phyloP scores from a whole-genome alignment of 37 sponge, comb jelly and placozoan species.

The Hormiphora californensis region DNA sequence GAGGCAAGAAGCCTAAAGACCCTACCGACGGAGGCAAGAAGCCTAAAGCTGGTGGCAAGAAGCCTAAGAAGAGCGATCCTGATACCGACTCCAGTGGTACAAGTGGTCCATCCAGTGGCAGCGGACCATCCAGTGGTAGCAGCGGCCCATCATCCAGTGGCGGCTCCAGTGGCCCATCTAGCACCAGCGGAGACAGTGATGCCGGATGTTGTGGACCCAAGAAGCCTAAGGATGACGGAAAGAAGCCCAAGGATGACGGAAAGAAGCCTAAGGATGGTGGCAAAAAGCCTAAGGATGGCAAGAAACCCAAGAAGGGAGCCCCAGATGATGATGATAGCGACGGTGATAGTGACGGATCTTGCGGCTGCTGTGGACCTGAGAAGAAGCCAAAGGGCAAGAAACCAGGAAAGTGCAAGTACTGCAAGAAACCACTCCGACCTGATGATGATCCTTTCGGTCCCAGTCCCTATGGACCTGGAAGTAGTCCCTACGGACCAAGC shows the following conservation, averaged over 20 bases:
- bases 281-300: no score
- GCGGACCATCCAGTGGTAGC: not conserved
- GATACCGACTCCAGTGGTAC: no score
- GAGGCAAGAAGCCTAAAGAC: no score
- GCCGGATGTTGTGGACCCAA: not conserved
- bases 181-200: not conserved
- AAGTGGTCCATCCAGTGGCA: not conserved
- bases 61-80: not conserved
- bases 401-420: not conserved
- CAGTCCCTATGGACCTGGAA: not conserved
- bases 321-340: no score
- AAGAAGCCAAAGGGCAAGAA: not conserved
- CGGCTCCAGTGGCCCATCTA: not conserved
- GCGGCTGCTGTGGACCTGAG: not conserved
- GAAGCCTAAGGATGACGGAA: not conserved
- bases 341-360: not conserved
- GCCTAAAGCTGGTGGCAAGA: not conserved
- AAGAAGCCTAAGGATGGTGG: no score
- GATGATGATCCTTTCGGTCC: conserved; percentile 10
- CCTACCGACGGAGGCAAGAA: no score
- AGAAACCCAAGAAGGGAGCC: no score
- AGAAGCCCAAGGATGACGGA: not conserved
- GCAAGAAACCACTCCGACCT: not conserved
- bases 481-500: not conserved
- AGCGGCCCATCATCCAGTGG: no score